phyloP scores from a whole-genome alignment of 2,113 vertebrate species.

The Beaufortia kweichowensis region DNA sequence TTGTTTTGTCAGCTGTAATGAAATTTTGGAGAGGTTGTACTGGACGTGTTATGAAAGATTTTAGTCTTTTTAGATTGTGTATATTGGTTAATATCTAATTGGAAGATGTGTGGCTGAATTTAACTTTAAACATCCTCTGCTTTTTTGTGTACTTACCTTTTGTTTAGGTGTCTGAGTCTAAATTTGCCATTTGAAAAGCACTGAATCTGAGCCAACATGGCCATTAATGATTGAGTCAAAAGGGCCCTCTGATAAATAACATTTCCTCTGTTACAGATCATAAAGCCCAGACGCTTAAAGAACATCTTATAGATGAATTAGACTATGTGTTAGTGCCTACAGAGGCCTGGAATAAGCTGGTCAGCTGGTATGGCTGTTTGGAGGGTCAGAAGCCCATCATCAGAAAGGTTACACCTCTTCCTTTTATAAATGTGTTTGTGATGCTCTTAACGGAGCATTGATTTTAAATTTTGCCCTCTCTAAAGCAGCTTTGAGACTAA shows the following conservation, averaged over 20 bases:
- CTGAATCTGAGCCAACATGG: too few species aligned
- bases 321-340: conserved; percentile 94
- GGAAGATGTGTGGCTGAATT: neutral
- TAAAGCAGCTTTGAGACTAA: neutral
- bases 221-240: too few species aligned
- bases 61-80: neutral
- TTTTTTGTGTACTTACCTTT: too few species aligned
- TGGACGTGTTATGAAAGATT: neutral
- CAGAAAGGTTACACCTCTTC: conserved; percentile 81
- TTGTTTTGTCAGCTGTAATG: neutral
- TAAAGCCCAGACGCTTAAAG: conserved; percentile 86
- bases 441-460: neutral
- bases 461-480: neutral
- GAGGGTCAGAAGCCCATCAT: conserved; percentile 89
- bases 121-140: too few species aligned
- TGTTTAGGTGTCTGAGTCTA: too few species aligned
- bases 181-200: too few species aligned
- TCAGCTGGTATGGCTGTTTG: conserved; percentile 88
- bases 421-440: neutral
- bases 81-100: neutral
- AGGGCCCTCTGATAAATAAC: too few species aligned
- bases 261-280: conserved; percentile 74
- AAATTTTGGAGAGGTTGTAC: neutral
- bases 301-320: conserved; percentile 92
- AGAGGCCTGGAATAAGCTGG: conserved; percentile 90